Conservation (phyloP, 2,888 invertebrate species). For the Nemotelus pantherinus region DNA sequence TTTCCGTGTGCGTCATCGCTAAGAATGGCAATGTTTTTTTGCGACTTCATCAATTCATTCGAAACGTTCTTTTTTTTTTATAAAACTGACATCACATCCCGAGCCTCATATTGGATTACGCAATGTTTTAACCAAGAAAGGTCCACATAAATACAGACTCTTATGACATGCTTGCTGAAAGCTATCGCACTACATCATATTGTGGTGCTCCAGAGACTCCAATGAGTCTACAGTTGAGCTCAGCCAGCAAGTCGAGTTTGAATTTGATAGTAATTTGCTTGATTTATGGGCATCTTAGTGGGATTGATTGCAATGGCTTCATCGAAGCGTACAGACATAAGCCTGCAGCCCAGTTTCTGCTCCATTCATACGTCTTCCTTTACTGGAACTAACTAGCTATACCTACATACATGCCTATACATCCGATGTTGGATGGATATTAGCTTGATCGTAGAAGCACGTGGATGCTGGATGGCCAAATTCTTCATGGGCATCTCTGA, state of each 20-base stretch:
- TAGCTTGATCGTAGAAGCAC: too few relatives aligned
- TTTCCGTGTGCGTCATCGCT: neutral
- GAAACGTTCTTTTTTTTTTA: neutral
- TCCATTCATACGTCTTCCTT: too few relatives aligned
- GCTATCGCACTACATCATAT: neutral
- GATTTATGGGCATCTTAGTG: slow-evolving; percentile 12
- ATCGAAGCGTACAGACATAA: neutral
- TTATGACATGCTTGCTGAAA: neutral
- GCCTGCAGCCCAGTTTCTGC: too few relatives aligned
- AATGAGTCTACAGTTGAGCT: neutral
- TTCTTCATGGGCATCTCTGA: neutral
- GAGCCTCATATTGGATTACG: slow-evolving; percentile 17
- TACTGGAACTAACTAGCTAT: too few relatives aligned
- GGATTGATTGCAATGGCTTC: neutral
- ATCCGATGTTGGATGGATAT: too few relatives aligned
- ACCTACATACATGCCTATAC: too few relatives aligned
- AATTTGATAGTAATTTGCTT: slow-evolving; percentile 8
- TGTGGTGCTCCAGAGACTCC: slow-evolving; percentile 11
- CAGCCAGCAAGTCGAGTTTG: neutral
- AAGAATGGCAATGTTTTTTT: slow-evolving; percentile 10
- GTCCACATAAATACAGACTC: neutral
- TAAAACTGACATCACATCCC: neutral
- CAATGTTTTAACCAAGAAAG: neutral
- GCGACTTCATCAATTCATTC: slow-evolving; percentile 6
- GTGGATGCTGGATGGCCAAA: too few relatives aligned